Evolutionary conservation across 2,888 invertebrate species (phyloP).

Genomic region (Argyra leucocephala): DNA sequence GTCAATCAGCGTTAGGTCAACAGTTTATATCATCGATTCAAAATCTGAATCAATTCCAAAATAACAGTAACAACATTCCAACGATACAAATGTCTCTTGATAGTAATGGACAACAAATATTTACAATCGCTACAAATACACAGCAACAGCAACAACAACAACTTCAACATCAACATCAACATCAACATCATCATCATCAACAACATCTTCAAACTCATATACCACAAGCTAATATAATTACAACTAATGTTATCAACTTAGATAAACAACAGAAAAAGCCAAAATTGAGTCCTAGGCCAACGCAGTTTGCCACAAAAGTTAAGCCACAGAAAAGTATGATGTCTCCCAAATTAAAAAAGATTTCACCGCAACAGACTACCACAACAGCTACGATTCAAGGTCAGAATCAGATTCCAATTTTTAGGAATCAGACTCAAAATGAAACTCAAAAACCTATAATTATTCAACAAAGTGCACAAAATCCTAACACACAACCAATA

Average conservation of each 20-base stretch:
- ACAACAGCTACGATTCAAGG: conserved; percentile 29
- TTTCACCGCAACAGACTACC: conserved; percentile 31
- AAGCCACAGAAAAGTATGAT: conserved; percentile 21
- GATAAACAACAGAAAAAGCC: conserved; percentile 26
- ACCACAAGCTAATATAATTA: conserved; percentile 26
- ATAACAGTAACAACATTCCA: conserved; percentile 12
- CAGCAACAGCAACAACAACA: conserved; percentile 9
- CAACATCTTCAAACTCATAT: neutral
- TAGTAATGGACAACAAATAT: conserved; percentile 7
- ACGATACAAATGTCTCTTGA: conserved; percentile 8
- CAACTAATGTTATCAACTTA: conserved; percentile 21
- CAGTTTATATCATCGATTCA: conserved; percentile 20
- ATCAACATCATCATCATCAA: neutral
- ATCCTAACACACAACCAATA: conserved; percentile 48
- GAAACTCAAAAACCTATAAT: conserved; percentile 28
- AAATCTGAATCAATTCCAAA: conserved; percentile 16
- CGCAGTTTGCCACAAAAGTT: conserved; percentile 21
- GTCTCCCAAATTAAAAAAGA: conserved; percentile 21
- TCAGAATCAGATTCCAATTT: conserved; percentile 34
- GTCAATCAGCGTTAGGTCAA: conserved; percentile 13
- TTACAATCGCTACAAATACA: conserved; percentile 4
- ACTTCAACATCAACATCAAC: neutral
- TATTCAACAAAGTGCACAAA: conserved; percentile 40
- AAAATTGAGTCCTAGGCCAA: conserved; percentile 19
- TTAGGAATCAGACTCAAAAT: neutral